Evolutionary conservation across 2,888 invertebrate genomes (phyloP), one percentile per base, ranked within the genome.

Genomic region (Hydrotaea diabolus): DNA sequence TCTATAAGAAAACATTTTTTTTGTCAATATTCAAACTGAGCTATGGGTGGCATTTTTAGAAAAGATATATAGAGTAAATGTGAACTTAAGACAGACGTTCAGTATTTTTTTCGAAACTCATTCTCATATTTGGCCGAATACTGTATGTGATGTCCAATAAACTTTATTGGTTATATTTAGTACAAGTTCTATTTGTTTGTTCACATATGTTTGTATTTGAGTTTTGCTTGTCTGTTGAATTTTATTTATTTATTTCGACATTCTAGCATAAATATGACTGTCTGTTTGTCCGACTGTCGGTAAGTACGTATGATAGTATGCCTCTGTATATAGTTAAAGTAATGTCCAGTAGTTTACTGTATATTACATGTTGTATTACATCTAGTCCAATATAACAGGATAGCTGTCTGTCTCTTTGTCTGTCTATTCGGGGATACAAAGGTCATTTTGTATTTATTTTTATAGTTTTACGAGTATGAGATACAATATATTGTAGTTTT

Each of bases 401-500:
- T 17, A 43, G 31, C 39, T 64, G 31, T 3, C 36, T 64, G 31
- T 23, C n/a, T 17, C 64, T 36, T 43, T 43, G 11, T 23, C n/a
- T 17, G 19, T 49, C n/a, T 39, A 11, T 13, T 23, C 7, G 46
- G 15, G 11, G 15, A 11, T 53, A 53, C 21, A 80, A 83, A 73
- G 83, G 80, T 82, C 71, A 75, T 75, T 72, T 82, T 62, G 62
- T 69, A 23, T 64, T 77, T 77, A 69, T 71, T 77, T 80, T 80
- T 74, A 80, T 73, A 43, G 83, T 77, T 74, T 59, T 62, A 83
- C 49, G 46, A 46, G 21, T 43, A 69, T 69, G 69, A 21, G 21
- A 31, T 31, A 62, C 62, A 62, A 62, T 62, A 62, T 62, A 62
- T 46, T 46, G 55, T 59, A 15, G 21, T 39, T 66, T 23, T 17